Conservation (phyloP, 2,113 vertebrate genomes). For the Gymnogyps californianus region DNA sequence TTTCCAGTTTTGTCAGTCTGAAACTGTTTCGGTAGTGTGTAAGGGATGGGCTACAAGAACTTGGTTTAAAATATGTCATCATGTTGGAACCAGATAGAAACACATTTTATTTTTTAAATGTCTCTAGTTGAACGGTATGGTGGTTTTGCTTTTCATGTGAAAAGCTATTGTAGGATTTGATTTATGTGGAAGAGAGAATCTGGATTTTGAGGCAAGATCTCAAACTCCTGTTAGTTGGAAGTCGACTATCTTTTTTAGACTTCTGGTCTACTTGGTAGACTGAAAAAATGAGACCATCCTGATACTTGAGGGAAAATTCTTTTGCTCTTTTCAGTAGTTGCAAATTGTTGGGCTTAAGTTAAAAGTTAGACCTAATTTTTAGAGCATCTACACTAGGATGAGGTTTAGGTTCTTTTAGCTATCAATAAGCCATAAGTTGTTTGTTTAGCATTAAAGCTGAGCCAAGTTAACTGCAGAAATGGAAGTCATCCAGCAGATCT, state of each 20-base stretch:
- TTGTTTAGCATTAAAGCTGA: neutral
- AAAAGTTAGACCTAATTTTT: neutral
- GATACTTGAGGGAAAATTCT: neutral
- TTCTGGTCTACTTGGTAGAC: neutral
- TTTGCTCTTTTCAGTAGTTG: neutral
- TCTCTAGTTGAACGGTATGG: neutral
- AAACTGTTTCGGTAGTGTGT: neutral
- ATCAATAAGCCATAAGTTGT: neutral
- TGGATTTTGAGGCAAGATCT: neutral
- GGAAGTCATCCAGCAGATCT: neutral
- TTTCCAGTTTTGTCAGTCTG: neutral
- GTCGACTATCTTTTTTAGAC: neutral
- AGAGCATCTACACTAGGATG: neutral
- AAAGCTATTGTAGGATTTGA: neutral
- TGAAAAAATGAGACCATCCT: neutral
- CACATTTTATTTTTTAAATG: neutral
- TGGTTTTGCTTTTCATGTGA: neutral
- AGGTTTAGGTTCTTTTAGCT: neutral
- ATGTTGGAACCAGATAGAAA: neutral
- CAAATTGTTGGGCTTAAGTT: neutral
- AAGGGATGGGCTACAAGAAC: neutral
- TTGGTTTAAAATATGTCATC: neutral
- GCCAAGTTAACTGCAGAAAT: neutral
- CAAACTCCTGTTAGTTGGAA: neutral
- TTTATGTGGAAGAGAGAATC: neutral